Conservation (phyloP, 2,113 vertebrate genomes). For the Ceyx cyanopectus region DNA sequence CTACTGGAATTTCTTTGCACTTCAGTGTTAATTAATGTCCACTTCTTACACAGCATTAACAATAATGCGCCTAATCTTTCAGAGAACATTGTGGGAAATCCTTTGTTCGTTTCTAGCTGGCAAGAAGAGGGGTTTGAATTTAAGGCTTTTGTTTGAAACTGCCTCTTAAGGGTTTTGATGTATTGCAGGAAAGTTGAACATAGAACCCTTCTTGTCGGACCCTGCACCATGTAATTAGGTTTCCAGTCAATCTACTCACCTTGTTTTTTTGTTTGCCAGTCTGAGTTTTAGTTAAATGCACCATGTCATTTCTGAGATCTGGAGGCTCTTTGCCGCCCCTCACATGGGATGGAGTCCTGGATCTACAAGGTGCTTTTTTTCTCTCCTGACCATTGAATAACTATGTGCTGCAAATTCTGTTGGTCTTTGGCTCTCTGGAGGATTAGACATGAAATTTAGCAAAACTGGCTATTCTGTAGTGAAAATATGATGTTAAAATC, state of each 20-base stretch:
- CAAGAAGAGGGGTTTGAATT: slow-evolving; percentile 12
- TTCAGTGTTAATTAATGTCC: slow-evolving; percentile 64
- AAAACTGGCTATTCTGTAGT: background rate
- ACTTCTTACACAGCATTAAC: slow-evolving; percentile 4
- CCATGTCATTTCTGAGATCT: background rate
- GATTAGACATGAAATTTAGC: background rate
- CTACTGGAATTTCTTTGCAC: slow-evolving; percentile 48
- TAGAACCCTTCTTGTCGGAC: background rate
- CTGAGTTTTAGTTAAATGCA: background rate
- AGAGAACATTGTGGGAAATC: background rate
- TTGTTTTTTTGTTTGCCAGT: slow-evolving; percentile 27
- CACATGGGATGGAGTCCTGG: background rate
- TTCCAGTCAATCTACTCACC: background rate
- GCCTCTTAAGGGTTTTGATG: slow-evolving; percentile 2
- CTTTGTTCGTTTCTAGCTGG: background rate
- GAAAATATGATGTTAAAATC: background rate
- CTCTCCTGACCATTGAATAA: background rate
- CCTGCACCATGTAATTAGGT: background rate
- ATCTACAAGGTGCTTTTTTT: background rate
- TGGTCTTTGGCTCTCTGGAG: background rate
- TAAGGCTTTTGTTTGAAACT: slow-evolving; percentile 13
- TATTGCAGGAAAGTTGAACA: background rate
- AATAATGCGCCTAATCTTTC: background rate
- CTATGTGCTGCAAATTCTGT: background rate
- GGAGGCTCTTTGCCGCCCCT: background rate